A percentile compares a stretch with the other conserved stretches of the same genome.
Evolutionary conservation across 2,888 invertebrate species (phyloP).

Genomic region (Orthosia cruda): DNA sequence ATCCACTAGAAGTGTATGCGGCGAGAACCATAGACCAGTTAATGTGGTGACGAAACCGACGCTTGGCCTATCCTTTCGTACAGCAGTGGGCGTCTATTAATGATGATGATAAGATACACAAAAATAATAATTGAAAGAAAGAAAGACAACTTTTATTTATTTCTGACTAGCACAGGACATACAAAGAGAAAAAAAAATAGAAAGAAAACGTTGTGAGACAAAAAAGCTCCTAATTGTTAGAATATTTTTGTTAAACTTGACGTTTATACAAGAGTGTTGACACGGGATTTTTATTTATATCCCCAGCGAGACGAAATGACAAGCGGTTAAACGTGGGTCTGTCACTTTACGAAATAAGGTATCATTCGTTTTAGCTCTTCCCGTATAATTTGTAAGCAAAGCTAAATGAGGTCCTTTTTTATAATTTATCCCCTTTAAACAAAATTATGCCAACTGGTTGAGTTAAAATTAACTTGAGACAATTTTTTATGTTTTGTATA

Average conservation of each 20-base stretch:
- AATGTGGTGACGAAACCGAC: too few species aligned
- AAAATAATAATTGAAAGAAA: too few species aligned
- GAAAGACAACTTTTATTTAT: too few species aligned
- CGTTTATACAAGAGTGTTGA: neutral
- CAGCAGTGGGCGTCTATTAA: too few species aligned
- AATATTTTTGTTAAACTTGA: neutral
- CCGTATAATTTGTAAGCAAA: slow-evolving; percentile 35
- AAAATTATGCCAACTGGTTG: slow-evolving; percentile 10
- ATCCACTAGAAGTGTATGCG: too few species aligned
- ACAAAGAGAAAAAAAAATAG: too few species aligned
- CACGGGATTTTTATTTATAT: slow-evolving; percentile 8
- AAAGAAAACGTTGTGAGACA: too few species aligned
- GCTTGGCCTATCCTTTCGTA: too few species aligned
- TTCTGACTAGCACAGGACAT: too few species aligned
- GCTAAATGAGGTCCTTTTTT: slow-evolving; percentile 3
- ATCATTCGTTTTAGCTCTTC: slow-evolving; percentile 6
- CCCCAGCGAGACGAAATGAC: neutral
- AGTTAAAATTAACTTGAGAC: neutral
- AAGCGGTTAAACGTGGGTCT: slow-evolving; percentile 5
- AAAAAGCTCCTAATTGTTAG: too few species aligned
- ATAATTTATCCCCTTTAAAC: neutral
- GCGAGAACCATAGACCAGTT: too few species aligned
- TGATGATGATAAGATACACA: too few species aligned
- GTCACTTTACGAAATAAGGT: slow-evolving; percentile 32
- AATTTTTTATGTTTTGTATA: neutral